phyloP scores from a whole-genome alignment of 2,113 vertebrate species.

The Bambusicola thoracicus region DNA sequence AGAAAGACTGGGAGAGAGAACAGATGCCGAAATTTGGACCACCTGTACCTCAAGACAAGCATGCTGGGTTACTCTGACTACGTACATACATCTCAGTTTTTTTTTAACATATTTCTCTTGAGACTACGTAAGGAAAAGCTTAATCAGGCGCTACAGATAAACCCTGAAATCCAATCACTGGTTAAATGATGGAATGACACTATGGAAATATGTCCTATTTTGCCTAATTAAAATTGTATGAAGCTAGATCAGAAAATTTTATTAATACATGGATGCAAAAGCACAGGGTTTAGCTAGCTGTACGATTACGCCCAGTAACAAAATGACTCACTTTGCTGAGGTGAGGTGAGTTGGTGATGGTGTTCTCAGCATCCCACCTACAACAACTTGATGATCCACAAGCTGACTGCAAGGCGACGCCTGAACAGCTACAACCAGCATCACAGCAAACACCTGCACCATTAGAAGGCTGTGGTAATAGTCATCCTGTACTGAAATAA shows the following conservation, averaged over 20 bases:
- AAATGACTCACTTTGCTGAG: not conserved
- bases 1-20: not conserved
- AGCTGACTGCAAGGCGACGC: not conserved
- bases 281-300: not conserved
- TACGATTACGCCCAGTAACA: not conserved
- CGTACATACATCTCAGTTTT: not conserved
- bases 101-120: not conserved
- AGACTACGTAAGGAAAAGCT: not conserved
- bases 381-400: accelerated
- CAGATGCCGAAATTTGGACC: not conserved
- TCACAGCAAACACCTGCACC: not conserved
- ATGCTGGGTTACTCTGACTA: accelerated
- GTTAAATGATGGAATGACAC: not conserved
- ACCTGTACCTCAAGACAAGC: not conserved
- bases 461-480: not conserved
- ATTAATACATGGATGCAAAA: not conserved
- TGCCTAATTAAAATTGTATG: not conserved
- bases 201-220: not conserved
- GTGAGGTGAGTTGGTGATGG: accelerated
- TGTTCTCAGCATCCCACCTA: not conserved
- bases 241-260: not conserved
- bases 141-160: not conserved
- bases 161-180: not conserved
- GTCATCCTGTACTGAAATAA: slow-evolving; percentile 9
- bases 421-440: not conserved